These are phyloP conservation scores for Doryteuthis pealeii DNA, from an alignment of 1,140 invertebrate genomes.

Conservation along the genomic window DNA sequence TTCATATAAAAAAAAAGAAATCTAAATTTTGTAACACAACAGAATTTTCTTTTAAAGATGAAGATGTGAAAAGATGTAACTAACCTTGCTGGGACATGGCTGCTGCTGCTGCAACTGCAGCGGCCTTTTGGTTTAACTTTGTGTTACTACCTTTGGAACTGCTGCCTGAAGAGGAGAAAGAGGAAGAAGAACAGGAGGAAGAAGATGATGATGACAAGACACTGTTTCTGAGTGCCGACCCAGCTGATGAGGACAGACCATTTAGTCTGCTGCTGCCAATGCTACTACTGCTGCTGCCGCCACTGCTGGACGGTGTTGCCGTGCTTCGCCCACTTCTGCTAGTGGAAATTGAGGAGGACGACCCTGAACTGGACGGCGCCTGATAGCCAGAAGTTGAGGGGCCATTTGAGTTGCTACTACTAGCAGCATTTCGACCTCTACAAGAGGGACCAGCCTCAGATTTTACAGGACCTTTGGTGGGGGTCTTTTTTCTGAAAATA, in stretches of 20 bases:
- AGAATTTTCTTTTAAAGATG: too few relatives aligned
- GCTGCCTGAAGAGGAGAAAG: background rate
- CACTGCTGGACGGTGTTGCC: background rate
- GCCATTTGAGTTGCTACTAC: background rate
- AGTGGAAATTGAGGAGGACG: background rate
- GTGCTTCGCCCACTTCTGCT: background rate
- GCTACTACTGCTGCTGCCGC: background rate
- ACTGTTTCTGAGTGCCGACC: too few relatives aligned
- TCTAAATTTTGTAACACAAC: too few relatives aligned
- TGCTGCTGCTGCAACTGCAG: background rate
- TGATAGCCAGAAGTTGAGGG: slow-evolving; percentile 6
- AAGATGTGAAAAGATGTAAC: too few relatives aligned
- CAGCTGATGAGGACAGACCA: too few relatives aligned
- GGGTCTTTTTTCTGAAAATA: background rate
- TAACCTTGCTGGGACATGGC: background rate
- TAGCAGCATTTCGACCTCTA: background rate
- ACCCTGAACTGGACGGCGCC: background rate
- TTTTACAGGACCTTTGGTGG: background rate
- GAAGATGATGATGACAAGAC: background rate
- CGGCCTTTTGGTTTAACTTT: background rate
- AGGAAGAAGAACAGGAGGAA: background rate
- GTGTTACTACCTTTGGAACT: background rate
- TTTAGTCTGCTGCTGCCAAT: background rate
- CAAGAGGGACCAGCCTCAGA: background rate
- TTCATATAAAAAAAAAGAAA: too few relatives aligned